Conservation (phyloP, 2,797 vertebrate species). For the Crocidura indochinensis region DNA sequence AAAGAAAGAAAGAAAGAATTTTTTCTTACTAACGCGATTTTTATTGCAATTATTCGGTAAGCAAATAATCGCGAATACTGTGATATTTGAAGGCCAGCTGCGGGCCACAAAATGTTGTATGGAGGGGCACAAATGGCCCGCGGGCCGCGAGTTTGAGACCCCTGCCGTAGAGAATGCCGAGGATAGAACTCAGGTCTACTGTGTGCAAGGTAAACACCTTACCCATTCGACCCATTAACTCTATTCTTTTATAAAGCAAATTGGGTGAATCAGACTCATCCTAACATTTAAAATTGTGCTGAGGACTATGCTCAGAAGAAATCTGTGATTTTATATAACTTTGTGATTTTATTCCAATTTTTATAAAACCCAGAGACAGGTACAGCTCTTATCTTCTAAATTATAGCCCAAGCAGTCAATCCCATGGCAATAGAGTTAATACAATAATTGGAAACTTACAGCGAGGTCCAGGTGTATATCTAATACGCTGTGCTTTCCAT, state of each 20-base stretch:
- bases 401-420: not conserved
- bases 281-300: not conserved
- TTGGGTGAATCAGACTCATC: not conserved
- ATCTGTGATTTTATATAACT: not conserved
- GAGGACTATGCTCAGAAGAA: not conserved
- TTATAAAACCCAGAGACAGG: not conserved
- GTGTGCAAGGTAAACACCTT: no score
- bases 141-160: no score
- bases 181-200: no score
- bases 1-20: no score
- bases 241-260: not conserved
- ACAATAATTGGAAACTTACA: conserved; percentile 10
- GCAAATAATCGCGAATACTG: no score
- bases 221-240: no score
- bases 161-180: no score
- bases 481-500: not conserved
- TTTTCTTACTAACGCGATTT: no score
- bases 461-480: not conserved
- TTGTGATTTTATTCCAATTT: not conserved
- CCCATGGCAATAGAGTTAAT: not conserved
- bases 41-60: no score
- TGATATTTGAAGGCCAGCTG: no score
- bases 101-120: no score
- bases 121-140: no score
- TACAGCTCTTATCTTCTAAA: not conserved